Evolutionary conservation across 2,888 invertebrate species (phyloP), one percentile per base, ranked within the genome.

Genomic region (Enoplolaimus lenunculus): DNA sequence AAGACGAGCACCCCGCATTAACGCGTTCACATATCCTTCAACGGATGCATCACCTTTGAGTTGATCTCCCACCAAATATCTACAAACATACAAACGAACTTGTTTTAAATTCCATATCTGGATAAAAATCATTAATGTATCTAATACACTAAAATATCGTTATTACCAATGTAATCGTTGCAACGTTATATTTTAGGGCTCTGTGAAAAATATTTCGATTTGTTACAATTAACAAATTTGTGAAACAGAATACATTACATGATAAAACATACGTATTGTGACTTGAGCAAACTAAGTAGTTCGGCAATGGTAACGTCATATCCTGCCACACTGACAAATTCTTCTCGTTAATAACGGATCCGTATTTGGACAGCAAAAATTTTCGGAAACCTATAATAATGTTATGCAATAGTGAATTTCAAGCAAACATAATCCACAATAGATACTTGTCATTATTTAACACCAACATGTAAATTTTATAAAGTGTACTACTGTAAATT

Each of bases 231-330:
- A n/a, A n/a, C n/a, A n/a, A n/a, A n/a, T n/a, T n/a, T n/a, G n/a
- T n/a, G n/a, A n/a, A n/a, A n/a, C n/a, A n/a, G n/a, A n/a, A n/a
- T n/a, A n/a, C n/a, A n/a, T n/a, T 21, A n/a, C 33, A 70, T 21
- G 16, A 29, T 13, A 64, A 33, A 57, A 80, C 84, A 79, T 80
- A 87, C 84, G 86, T 87, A 78, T 87, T 87, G 76, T 87, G 86
- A 1, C 86, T 86, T 1, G 86, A 85, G 64, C 85, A 84, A 71
- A 86, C 84, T 79, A 81, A 86, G 77, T 87, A 86, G 75, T 86
- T 81, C 29, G 82, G 78, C 69, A 87, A 78, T 0, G 87, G 86
- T 60, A 82, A 83, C 0, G 78, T 82, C 86, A 87, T 87, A 75
- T 86, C 85, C 76, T 86, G 85, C 76, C 83, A 83, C 1, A 85